Evolutionary conservation across 1,140 invertebrate species (phyloP).

Genomic region (Reticulitermes speratus): DNA sequence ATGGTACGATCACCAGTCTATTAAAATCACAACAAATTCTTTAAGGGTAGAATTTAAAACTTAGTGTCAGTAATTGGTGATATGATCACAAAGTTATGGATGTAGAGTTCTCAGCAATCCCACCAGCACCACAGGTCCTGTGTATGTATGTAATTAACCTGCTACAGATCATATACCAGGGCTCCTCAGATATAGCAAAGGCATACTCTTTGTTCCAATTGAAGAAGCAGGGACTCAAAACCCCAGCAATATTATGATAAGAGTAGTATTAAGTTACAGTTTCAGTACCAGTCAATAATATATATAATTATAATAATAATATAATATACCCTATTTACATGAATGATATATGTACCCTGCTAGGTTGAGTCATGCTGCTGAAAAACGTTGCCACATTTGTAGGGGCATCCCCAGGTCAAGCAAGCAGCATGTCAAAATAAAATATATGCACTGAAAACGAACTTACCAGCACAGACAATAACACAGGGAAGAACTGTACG

Average conservation of each 20-base stretch:
- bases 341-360: constrained; percentile 26
- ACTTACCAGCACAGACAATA: too few species aligned
- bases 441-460: background rate
- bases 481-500: too few species aligned
- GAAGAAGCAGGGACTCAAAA: background rate
- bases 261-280: constrained; percentile 4
- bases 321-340: background rate
- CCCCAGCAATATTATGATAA: background rate
- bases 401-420: background rate
- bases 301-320: constrained; percentile 1
- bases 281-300: constrained; percentile 28
- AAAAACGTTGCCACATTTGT: background rate
- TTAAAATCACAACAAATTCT: too few species aligned
- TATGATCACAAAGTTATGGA: background rate
- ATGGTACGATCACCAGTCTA: too few species aligned
- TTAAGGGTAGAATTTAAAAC: too few species aligned
- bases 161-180: background rate
- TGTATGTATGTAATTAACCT: background rate
- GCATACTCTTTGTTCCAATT: background rate
- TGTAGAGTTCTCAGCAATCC: background rate
- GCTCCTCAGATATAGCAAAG: background rate
- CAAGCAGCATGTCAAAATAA: background rate
- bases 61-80: too few species aligned
- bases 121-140: background rate
- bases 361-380: constrained; percentile 12